Percentiles rank a stretch among this genome's conserved stretches.
phyloP scores from a whole-genome alignment of 2,113 vertebrate genomes.

The Lichenostomus cassidix region DNA sequence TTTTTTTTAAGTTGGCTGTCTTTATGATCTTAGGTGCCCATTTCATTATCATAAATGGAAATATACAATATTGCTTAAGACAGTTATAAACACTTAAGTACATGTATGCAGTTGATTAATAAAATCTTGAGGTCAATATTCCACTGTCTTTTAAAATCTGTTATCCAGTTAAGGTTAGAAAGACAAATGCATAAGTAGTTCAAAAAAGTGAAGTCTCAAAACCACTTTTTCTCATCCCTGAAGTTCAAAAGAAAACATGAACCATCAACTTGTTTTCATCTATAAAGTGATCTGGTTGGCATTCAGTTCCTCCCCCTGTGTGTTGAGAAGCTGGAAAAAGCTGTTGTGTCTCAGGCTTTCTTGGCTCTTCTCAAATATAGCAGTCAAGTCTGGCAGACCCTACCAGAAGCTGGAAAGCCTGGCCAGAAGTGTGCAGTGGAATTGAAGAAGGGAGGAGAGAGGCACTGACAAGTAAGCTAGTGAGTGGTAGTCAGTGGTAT shows the following conservation, averaged over 20 bases:
- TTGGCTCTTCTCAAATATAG: background rate
- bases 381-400: background rate
- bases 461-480: background rate
- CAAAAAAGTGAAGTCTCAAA: background rate
- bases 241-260: background rate
- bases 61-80: background rate
- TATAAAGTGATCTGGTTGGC: background rate
- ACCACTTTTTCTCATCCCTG: background rate
- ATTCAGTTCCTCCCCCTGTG: background rate
- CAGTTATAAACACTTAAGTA: background rate
- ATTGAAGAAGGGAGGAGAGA: background rate
- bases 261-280: background rate
- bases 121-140: background rate
- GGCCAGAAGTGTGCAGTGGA: background rate
- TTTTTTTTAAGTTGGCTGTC: background rate
- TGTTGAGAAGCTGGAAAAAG: background rate
- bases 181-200: background rate
- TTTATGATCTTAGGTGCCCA: background rate
- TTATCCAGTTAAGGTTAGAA: background rate
- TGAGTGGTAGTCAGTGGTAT: background rate
- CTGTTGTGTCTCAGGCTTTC: background rate
- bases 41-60: background rate
- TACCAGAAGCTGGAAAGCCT: background rate
- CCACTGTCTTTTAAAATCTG: background rate
- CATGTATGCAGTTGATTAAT: background rate